These are phyloP conservation scores for Axis porcinus DNA, from an alignment of 2,113 vertebrate species.

Conservation along the genomic window DNA sequence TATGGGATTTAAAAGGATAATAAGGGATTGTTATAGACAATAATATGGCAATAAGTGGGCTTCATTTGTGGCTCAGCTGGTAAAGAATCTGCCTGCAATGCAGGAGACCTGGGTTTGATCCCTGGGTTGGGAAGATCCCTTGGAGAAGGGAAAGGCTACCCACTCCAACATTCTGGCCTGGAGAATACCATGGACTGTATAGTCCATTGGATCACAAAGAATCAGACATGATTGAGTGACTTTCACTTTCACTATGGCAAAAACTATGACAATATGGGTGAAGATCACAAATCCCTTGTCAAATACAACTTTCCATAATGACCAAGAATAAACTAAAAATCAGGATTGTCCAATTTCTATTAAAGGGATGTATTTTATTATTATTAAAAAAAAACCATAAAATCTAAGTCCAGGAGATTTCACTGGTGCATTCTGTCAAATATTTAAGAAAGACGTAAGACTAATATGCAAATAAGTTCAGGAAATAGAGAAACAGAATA, in stretches of 20 bases:
- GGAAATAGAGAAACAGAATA: background rate
- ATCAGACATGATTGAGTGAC: background rate
- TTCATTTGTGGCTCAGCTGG: background rate
- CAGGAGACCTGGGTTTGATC: background rate
- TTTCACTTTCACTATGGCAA: background rate
- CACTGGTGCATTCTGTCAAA: background rate
- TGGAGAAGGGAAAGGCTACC: background rate
- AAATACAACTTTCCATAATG: background rate
- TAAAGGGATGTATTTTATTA: background rate
- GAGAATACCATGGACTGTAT: background rate
- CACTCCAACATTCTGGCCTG: background rate
- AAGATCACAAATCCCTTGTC: background rate
- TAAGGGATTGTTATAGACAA: background rate
- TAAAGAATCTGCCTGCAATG: background rate
- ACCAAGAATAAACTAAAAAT: background rate
- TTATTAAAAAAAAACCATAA: background rate
- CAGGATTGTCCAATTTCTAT: background rate
- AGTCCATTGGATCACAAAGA: background rate
- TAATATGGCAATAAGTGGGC: background rate
- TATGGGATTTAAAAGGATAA: background rate
- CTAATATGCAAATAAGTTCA: background rate
- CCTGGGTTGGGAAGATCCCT: background rate
- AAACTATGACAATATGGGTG: background rate
- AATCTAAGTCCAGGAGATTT: background rate
- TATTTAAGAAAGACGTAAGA: background rate